phyloP scores from a whole-genome alignment of 2,797 vertebrate genomes.

The Sebastes trivittatus region DNA sequence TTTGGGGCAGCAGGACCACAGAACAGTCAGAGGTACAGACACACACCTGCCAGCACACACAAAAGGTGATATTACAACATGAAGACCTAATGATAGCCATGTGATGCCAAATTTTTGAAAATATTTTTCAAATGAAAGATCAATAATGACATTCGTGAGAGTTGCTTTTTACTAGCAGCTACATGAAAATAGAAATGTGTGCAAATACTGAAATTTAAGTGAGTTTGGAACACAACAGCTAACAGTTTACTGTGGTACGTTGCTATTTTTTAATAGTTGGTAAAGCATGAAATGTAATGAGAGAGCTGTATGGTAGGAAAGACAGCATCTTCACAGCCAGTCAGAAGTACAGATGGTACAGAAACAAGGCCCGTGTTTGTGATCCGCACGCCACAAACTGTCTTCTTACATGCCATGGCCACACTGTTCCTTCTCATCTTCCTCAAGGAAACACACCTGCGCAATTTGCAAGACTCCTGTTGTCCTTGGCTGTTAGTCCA shows the following conservation, averaged over 20 bases:
- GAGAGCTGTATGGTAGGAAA: neutral
- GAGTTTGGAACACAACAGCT: neutral
- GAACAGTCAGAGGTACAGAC: constrained; percentile 82
- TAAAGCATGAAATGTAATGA: neutral
- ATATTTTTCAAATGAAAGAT: neutral
- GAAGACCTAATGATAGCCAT: too few species aligned
- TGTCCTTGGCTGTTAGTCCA: neutral
- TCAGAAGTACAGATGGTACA: neutral
- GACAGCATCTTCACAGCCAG: neutral
- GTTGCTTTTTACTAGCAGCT: neutral
- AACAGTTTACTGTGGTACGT: neutral
- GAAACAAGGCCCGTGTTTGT: neutral
- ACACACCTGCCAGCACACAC: constrained; percentile 55
- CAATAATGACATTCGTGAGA: neutral
- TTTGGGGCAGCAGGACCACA: constrained; percentile 84
- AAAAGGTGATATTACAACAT: neutral
- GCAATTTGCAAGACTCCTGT: constrained; percentile 62
- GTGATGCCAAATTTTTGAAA: neutral
- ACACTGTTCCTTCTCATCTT: neutral
- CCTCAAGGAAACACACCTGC: constrained; percentile 62
- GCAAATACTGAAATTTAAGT: neutral
- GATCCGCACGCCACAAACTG: neutral
- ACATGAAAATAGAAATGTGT: neutral
- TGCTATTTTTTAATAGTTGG: neutral
- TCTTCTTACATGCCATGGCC: neutral